A percentile compares a stretch with the other conserved stretches of the same genome.
These are phyloP conservation scores for Gordius sp. DNA, from an alignment of 2,888 invertebrate genomes.

Conservation along the genomic window DNA sequence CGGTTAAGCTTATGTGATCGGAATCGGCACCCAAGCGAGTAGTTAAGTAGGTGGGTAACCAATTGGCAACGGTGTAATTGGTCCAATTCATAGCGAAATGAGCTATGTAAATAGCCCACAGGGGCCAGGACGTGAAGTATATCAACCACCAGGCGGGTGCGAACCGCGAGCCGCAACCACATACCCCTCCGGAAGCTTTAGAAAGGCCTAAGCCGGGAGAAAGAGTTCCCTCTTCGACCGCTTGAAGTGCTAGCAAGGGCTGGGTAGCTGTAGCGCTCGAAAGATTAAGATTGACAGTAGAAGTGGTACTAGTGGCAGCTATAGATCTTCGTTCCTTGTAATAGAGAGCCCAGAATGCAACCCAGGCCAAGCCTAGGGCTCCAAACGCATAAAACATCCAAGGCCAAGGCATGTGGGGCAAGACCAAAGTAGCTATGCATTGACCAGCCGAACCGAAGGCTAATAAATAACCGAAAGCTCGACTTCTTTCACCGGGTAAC, in stretches of 20 bases:
- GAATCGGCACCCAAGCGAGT: slow-evolving; percentile 40
- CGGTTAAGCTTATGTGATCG: slow-evolving; percentile 43
- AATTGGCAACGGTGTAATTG: slow-evolving; percentile 50
- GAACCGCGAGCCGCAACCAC: too few species aligned
- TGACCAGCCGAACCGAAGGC: slow-evolving; percentile 48
- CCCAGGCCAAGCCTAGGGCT: slow-evolving; percentile 41
- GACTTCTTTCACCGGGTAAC: slow-evolving; percentile 43
- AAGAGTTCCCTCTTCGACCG: neutral
- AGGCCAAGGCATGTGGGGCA: slow-evolving; percentile 42
- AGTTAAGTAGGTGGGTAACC: slow-evolving; percentile 46
- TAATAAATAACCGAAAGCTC: slow-evolving; percentile 45
- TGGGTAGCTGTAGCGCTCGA: too few species aligned
- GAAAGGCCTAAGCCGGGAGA: neutral
- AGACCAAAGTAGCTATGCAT: slow-evolving; percentile 43
- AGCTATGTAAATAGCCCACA: slow-evolving; percentile 46
- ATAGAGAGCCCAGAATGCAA: slow-evolving; percentile 38
- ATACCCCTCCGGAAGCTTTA: neutral
- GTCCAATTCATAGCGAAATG: slow-evolving; percentile 56
- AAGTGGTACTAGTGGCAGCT: too few species aligned
- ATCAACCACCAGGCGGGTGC: slow-evolving; percentile 37
- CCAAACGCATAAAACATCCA: slow-evolving; percentile 44
- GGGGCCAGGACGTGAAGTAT: slow-evolving; percentile 41
- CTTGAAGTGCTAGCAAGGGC: neutral
- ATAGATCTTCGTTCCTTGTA: slow-evolving; percentile 34
- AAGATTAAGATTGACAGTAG: too few species aligned